Conservation (phyloP, 2,113 vertebrate genomes). For the Chionomys nivalis region DNA sequence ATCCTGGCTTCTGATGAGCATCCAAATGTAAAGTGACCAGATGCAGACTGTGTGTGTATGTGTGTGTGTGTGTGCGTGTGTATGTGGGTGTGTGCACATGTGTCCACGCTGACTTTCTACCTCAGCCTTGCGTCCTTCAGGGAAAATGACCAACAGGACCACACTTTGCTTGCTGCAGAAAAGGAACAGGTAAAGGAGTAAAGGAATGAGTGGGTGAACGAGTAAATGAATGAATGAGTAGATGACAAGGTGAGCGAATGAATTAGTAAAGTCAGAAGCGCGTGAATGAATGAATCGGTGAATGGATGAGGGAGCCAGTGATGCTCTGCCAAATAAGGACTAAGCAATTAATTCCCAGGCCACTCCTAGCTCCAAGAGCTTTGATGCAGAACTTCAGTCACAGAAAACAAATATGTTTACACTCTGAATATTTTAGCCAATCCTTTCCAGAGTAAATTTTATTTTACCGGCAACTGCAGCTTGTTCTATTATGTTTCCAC, state of each 20-base stretch:
- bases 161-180: background rate
- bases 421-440: too few species aligned
- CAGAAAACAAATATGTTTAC: background rate
- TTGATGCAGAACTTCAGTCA: too few species aligned
- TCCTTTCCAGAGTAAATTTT: background rate
- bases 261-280: background rate
- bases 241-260: background rate
- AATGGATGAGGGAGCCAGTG: rapidly evolving
- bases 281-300: background rate
- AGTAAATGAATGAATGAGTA: background rate
- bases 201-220: background rate
- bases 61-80: too few species aligned
- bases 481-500: background rate
- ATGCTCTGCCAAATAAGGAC: rapidly evolving
- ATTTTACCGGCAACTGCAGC: background rate
- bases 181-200: background rate
- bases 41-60: too few species aligned
- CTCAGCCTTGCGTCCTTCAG: background rate
- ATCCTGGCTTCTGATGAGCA: background rate
- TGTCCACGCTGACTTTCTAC: background rate
- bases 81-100: background rate
- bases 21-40: background rate
- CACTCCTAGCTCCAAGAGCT: background rate
- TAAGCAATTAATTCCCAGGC: background rate
- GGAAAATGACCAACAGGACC: background rate